phyloP scores from a whole-genome alignment of 2,797 vertebrate genomes.

The Carapus acus region DNA sequence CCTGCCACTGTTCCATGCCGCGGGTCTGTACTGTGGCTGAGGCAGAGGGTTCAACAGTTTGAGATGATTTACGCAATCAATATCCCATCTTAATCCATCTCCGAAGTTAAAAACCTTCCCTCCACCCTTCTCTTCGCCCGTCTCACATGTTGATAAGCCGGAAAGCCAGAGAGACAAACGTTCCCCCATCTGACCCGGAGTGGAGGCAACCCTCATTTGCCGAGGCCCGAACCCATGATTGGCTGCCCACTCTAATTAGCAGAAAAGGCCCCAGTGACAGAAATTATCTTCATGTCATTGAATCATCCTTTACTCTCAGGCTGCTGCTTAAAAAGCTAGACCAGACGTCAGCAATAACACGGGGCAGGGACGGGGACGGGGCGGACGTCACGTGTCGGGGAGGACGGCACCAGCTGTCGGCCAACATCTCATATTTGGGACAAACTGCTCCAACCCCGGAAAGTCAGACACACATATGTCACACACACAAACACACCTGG shows the following conservation, averaged over 20 bases:
- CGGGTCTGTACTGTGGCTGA: neutral
- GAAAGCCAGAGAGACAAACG: slow-evolving; percentile 15
- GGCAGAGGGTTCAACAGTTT: slow-evolving; percentile 27
- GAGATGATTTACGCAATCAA: slow-evolving; percentile 14
- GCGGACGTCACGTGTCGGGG: slow-evolving; percentile 8
- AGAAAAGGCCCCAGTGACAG: slow-evolving; percentile 12
- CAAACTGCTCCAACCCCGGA: too few species aligned
- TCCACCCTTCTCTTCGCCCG: neutral
- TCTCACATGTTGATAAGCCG: slow-evolving; percentile 22
- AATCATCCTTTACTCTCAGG: slow-evolving; percentile 18
- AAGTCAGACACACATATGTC: too few species aligned
- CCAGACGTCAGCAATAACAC: slow-evolving; percentile 13
- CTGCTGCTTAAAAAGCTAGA: neutral
- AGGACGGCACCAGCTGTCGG: neutral
- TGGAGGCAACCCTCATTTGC: slow-evolving; percentile 45
- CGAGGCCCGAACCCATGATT: slow-evolving; percentile 42
- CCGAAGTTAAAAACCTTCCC: slow-evolving; percentile 14
- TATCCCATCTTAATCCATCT: slow-evolving; percentile 11
- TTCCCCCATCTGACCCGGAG: slow-evolving; percentile 32
- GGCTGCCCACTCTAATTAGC: slow-evolving; percentile 44
- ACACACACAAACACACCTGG: too few species aligned
- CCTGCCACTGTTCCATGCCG: too few species aligned
- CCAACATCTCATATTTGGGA: too few species aligned
- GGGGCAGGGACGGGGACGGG: slow-evolving; percentile 3
- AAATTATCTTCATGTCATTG: slow-evolving; percentile 30